Conservation (phyloP, 37 sponge, comb jelly and placozoan species). For the Beroe ovata region DNA sequence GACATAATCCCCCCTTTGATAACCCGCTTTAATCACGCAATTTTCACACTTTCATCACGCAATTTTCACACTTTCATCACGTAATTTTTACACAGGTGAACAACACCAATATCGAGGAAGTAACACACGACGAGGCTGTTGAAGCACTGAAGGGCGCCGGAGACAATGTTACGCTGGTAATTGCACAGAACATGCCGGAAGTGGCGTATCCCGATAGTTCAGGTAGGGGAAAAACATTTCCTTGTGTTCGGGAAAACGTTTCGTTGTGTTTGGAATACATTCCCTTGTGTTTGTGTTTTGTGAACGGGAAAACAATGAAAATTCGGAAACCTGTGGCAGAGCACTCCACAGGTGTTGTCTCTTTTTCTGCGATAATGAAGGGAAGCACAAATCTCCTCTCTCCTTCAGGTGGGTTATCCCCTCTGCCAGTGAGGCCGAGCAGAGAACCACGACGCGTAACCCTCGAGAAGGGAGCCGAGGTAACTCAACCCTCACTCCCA, state of each 20-base stretch:
- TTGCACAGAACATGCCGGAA: slow-evolving; percentile 59
- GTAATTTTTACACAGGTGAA: too few relatives aligned
- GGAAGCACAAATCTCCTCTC: too few relatives aligned
- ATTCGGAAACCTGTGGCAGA: too few relatives aligned
- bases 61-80: too few relatives aligned
- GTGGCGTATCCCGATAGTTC: slow-evolving; percentile 16
- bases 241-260: slow-evolving; percentile 3
- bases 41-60: too few relatives aligned
- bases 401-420: background rate
- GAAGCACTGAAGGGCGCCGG: slow-evolving; percentile 81
- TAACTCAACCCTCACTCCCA: too few relatives aligned
- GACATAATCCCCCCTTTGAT: too few relatives aligned
- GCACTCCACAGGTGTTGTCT: too few relatives aligned
- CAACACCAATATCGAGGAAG: slow-evolving; percentile 67
- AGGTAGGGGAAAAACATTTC: slow-evolving; percentile 19
- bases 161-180: slow-evolving; percentile 73
- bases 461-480: slow-evolving; percentile 53
- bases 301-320: too few relatives aligned
- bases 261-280: slow-evolving; percentile 35
- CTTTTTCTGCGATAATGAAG: too few relatives aligned
- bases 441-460: slow-evolving; percentile 56
- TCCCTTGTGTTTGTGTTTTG: too few relatives aligned
- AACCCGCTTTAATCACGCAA: too few relatives aligned
- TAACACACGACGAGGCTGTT: slow-evolving; percentile 79
- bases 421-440: background rate